phyloP scores from a whole-genome alignment of 1,140 invertebrate species.

The Pseudomyrmex sp. region DNA sequence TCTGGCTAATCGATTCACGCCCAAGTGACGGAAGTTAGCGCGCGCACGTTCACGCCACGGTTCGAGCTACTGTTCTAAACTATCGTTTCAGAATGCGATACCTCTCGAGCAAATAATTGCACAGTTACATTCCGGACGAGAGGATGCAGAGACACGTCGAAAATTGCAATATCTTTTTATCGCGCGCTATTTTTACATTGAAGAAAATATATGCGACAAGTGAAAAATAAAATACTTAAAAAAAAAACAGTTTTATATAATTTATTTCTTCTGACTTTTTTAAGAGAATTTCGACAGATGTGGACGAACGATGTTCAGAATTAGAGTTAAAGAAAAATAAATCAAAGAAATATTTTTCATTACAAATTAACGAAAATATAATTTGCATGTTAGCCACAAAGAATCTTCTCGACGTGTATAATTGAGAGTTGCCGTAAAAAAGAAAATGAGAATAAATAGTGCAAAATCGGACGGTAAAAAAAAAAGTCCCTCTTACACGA shows the following conservation, averaged over 20 bases:
- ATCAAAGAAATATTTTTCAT: not conserved
- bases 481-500: slow-evolving; percentile 24
- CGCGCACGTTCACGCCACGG: not conserved
- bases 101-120: too few species aligned
- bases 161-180: too few species aligned
- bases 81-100: not conserved
- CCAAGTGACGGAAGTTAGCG: slow-evolving; percentile 17
- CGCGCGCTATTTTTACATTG: too few species aligned
- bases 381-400: not conserved
- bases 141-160: too few species aligned
- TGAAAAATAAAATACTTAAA: too few species aligned
- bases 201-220: too few species aligned
- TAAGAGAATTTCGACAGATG: too few species aligned
- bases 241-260: too few species aligned
- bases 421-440: not conserved
- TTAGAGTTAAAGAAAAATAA: too few species aligned
- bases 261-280: too few species aligned
- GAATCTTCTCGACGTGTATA: not conserved
- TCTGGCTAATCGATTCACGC: slow-evolving; percentile 41
- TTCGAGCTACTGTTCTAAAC: not conserved
- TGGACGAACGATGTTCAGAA: too few species aligned
- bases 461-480: not conserved
- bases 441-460: slow-evolving; percentile 1
- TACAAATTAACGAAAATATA: not conserved
- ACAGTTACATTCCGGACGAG: too few species aligned